These are phyloP conservation scores for Whitmania pigra DNA, from an alignment of 1,140 invertebrate species.

Conservation along the genomic window DNA sequence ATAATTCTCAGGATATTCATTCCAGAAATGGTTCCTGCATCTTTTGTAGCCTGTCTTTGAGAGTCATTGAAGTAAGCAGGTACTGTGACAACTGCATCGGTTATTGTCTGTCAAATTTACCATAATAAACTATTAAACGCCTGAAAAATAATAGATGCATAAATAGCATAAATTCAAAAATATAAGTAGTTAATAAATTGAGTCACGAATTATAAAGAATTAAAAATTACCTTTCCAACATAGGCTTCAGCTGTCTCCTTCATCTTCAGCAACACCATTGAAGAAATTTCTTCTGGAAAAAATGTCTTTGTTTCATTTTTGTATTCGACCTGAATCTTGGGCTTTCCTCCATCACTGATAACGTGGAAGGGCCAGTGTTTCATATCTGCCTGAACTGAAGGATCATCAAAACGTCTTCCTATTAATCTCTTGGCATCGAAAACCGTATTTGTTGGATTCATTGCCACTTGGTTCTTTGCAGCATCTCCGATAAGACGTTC, in stretches of 20 bases:
- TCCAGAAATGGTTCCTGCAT: constrained; percentile 46
- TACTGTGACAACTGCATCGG: constrained; percentile 45
- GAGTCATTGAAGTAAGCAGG: constrained; percentile 48
- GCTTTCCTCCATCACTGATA: constrained; percentile 57
- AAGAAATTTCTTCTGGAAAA: constrained; percentile 78
- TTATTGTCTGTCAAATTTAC: constrained; percentile 56
- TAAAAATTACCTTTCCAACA: constrained; percentile 49
- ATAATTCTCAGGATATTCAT: constrained; percentile 49
- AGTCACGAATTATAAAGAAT: neutral
- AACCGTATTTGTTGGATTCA: constrained; percentile 90
- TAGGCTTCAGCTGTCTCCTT: constrained; percentile 86
- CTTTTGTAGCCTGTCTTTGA: constrained; percentile 47
- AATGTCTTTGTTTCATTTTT: constrained; percentile 78
- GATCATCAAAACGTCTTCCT: constrained; percentile 61
- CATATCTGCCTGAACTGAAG: constrained; percentile 53
- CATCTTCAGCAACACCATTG: constrained; percentile 77
- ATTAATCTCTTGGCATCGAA: constrained; percentile 70
- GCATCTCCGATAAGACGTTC: constrained; percentile 75
- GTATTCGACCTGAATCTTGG: constrained; percentile 66
- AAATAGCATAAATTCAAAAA: neutral
- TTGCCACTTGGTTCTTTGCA: constrained; percentile 51
- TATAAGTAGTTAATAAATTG: neutral
- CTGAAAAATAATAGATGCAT: no score
- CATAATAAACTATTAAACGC: neutral
- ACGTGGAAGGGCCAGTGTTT: constrained; percentile 59